A percentile compares a stretch with the other conserved stretches of the same genome.
Evolutionary conservation across 2,888 invertebrate species (phyloP).

Genomic region (Steinernema hermaphroditum): DNA sequence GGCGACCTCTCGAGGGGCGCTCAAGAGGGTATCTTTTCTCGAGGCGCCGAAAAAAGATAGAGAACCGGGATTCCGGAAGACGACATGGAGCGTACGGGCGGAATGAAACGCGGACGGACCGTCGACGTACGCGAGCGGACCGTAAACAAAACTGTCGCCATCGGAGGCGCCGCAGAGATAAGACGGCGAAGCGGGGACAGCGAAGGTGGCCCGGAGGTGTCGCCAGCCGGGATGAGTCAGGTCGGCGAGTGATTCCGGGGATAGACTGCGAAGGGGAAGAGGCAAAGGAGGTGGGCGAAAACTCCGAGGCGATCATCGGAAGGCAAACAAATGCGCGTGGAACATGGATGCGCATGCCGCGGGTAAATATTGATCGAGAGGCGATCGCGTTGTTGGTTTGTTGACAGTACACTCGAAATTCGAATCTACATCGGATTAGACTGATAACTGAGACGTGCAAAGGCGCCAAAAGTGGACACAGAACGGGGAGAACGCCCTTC

Average conservation of each 20-base stretch:
- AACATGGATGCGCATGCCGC: conserved; percentile 28
- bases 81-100: background rate
- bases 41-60: background rate
- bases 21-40: too few relatives aligned
- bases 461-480: background rate
- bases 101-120: background rate
- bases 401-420: background rate
- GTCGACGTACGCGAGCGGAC: background rate
- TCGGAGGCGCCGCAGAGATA: background rate
- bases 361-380: conserved; percentile 27
- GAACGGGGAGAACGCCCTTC: too few relatives aligned
- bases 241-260: background rate
- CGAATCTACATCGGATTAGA: background rate
- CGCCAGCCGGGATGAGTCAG: conserved; percentile 13
- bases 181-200: background rate
- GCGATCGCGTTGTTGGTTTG: background rate
- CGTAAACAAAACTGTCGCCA: conserved; percentile 25
- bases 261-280: background rate
- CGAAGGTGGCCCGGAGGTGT: conserved; percentile 23
- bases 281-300: background rate
- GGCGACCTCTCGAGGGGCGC: too few relatives aligned
- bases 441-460: background rate
- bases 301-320: background rate
- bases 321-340: conserved; percentile 16
- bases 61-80: background rate